Evolutionary conservation across 2,888 invertebrate genomes (phyloP).

Genomic region (Leptinotarsa rubiginosa): DNA sequence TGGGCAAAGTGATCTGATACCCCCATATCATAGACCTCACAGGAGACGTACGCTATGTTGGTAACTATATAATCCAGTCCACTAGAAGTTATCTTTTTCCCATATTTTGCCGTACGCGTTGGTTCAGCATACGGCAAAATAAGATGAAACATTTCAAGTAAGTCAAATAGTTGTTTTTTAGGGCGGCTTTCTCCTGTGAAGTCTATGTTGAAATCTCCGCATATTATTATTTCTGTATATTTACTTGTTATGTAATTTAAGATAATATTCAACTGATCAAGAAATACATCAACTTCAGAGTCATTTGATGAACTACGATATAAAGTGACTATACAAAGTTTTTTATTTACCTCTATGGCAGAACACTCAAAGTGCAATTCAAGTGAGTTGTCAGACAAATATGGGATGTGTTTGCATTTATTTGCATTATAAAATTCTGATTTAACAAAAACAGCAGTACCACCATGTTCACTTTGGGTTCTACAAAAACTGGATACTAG

Average conservation of each 20-base stretch:
- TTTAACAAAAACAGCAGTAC: slow-evolving; percentile 16
- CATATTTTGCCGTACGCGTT: slow-evolving; percentile 14
- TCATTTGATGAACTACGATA: slow-evolving; percentile 10
- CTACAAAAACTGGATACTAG: slow-evolving; percentile 15
- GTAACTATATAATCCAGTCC: slow-evolving; percentile 25
- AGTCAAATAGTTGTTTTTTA: slow-evolving; percentile 18
- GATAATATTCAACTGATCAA: neutral
- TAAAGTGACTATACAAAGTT: slow-evolving; percentile 7
- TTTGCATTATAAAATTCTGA: neutral
- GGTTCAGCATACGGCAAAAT: slow-evolving; percentile 13
- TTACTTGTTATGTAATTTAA: slow-evolving; percentile 12
- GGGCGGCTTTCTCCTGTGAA: slow-evolving; percentile 18
- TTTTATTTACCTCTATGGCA: slow-evolving; percentile 3
- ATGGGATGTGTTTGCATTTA: neutral
- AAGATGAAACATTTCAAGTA: slow-evolving; percentile 24
- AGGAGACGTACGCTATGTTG: neutral
- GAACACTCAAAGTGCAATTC: slow-evolving; percentile 4
- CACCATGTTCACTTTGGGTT: slow-evolving; percentile 14
- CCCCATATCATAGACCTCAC: slow-evolving; percentile 13
- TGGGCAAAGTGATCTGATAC: slow-evolving; percentile 23
- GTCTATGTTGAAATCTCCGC: slow-evolving; percentile 23
- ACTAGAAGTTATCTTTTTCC: slow-evolving; percentile 6
- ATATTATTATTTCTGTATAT: slow-evolving; percentile 9
- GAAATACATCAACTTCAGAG: slow-evolving; percentile 6
- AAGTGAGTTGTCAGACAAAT: neutral